Evolutionary conservation across 1,140 invertebrate genomes (phyloP).

Genomic region (Argopecten irradians): DNA sequence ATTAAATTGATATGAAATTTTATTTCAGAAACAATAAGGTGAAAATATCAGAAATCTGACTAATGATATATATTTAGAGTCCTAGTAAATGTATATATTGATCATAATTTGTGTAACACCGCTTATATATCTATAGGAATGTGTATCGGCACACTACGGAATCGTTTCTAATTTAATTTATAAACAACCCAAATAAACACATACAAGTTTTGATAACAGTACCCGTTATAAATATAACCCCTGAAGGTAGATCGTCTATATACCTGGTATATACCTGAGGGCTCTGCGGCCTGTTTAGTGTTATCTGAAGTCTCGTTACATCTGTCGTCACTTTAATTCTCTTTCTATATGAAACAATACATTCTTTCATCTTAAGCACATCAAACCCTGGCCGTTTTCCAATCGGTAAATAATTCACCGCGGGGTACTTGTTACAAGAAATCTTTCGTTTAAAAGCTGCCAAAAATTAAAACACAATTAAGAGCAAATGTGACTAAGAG

Average conservation of each 20-base stretch:
- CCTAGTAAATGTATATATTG: too few species aligned
- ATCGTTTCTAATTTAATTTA: too few species aligned
- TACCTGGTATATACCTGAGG: neutral
- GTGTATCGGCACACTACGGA: too few species aligned
- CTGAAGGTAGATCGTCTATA: neutral
- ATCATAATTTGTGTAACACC: too few species aligned
- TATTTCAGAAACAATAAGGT: too few species aligned
- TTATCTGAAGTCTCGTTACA: conserved; percentile 1
- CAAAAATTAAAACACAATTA: conserved; percentile 14
- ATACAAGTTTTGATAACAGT: too few species aligned
- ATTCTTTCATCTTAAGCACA: conserved; percentile 1
- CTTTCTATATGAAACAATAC: neutral
- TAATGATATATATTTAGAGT: too few species aligned
- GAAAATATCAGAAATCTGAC: too few species aligned
- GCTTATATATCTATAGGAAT: too few species aligned
- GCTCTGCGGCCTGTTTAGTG: neutral
- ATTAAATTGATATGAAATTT: too few species aligned
- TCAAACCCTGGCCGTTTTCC: neutral
- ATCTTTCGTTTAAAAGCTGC: neutral
- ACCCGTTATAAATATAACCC: neutral
- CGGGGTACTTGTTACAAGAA: neutral
- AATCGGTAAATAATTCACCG: neutral
- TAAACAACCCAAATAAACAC: too few species aligned
- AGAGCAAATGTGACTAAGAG: neutral
- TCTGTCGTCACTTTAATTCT: neutral